These are phyloP conservation scores for Rhinella marina DNA, from an alignment of 2,797 vertebrate genomes.

Conservation along the genomic window DNA sequence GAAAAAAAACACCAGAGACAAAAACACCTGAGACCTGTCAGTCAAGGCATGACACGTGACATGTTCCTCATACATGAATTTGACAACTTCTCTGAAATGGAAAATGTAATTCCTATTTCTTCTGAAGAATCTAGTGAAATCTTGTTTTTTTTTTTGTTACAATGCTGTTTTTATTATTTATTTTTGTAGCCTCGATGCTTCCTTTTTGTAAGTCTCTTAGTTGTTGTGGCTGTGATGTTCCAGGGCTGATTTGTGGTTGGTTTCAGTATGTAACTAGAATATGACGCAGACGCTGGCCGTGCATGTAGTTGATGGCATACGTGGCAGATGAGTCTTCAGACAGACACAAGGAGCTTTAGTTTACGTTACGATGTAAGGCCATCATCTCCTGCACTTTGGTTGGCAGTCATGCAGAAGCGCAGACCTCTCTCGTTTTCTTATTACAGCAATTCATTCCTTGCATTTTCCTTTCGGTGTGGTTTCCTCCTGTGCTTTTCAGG, in stretches of 20 bases:
- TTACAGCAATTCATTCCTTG: slow-evolving; percentile 24
- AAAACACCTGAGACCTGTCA: neutral
- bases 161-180: too few relatives aligned
- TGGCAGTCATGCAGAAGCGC: slow-evolving; percentile 29
- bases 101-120: too few relatives aligned
- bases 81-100: too few relatives aligned
- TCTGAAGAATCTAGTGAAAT: too few relatives aligned
- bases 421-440: slow-evolving; percentile 11
- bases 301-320: slow-evolving; percentile 32
- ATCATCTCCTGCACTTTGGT: neutral
- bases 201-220: neutral
- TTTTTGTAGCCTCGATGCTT: too few relatives aligned
- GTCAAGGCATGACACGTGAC: too few relatives aligned
- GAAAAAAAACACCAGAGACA: too few relatives aligned
- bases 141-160: too few relatives aligned
- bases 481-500: slow-evolving; percentile 15
- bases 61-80: too few relatives aligned
- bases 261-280: neutral
- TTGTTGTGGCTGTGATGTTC: neutral
- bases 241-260: neutral
- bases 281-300: neutral
- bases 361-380: neutral
- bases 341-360: slow-evolving; percentile 45
- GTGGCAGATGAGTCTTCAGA: slow-evolving; percentile 50
- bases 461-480: slow-evolving; percentile 18